These are phyloP conservation scores for Gobionotothen gibberifrons DNA, from an alignment of 2,797 vertebrate genomes.

Conservation along the genomic window DNA sequence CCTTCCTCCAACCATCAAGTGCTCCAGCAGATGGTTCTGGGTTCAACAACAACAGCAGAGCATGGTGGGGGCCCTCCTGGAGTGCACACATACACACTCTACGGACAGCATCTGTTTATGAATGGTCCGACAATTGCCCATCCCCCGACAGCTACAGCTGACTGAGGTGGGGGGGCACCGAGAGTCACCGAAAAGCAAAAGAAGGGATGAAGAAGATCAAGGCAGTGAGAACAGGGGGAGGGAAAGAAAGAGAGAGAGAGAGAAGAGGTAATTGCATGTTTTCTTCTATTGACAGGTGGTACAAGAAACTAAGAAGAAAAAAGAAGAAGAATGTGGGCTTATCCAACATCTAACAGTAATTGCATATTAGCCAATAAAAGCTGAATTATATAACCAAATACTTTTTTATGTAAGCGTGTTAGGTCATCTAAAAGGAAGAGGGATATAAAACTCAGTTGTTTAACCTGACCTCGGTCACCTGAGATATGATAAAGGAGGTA, in stretches of 20 bases:
- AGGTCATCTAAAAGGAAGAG: neutral
- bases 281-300: neutral
- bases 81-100: constrained; percentile 66
- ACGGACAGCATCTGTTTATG: constrained; percentile 80
- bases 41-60: constrained; percentile 71
- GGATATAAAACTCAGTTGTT: neutral
- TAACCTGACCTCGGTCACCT: neutral
- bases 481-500: constrained; percentile 1
- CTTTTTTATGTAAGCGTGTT: neutral
- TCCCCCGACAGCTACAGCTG: constrained; percentile 72
- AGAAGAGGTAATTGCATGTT: neutral
- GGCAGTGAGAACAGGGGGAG: neutral
- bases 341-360: neutral
- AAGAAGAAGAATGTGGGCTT: neutral
- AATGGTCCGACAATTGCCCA: constrained; percentile 72
- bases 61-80: constrained; percentile 70
- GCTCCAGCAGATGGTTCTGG: constrained; percentile 81
- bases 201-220: constrained; percentile 22
- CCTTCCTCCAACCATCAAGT: constrained; percentile 70
- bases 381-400: no score
- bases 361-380: neutral
- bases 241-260: neutral
- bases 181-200: constrained; percentile 42
- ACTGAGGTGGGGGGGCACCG: constrained; percentile 20
- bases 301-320: neutral